Base-by-base conservation (phyloP, 2,113 vertebrate genomes). In the Stigmatopora argus region DNA sequence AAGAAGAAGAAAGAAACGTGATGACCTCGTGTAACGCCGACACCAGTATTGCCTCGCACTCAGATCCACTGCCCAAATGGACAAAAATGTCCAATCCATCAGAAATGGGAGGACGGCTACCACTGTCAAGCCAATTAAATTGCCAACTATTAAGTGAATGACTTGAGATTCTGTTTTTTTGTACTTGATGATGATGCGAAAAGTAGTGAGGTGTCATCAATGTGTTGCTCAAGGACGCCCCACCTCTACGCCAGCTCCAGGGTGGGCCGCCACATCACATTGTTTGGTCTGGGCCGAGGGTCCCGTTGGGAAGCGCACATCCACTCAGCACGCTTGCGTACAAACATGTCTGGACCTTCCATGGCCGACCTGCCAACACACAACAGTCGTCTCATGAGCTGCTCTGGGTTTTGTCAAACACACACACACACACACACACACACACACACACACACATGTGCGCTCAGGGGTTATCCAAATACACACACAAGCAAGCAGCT, bases 321-420 rank as follows among this genome's bases (percentile, higher is more conserved):
- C 41, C 61, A 46, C 75, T 52, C 62, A 35, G 44, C 66, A 44
- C 75, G 62, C 67, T 73, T 70, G 69, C 72, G 70, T 7, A 67
- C 70, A 73, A 73, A 81, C 65, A 64, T 74, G 79, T 79, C 77
- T 79, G 67, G 68, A 66, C 46, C 69, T 66, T 76, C 69, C 58
- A 66, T 69, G 77, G 73, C 81, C 73, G n/a, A 83, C 65, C 85
- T 85, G 81, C 84, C 81, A 85, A 87, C 84, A 86, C 84, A 87
- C 74, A 80, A 84, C 18, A 41, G 58, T 72, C 62, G 73, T 82
- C 84, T 79, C 82, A 69, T 44, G 74, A 72, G 80, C 67, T 65
- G 21, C 61, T 84, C 87, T 89, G 87, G 73, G 66, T 75, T 87
- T 81, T 78, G 69, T 87, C 87, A 85, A 76, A 74, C 45, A 75